Evolutionary conservation across 2,888 invertebrate species (phyloP).

Genomic region (Polyommatus iphigenia): DNA sequence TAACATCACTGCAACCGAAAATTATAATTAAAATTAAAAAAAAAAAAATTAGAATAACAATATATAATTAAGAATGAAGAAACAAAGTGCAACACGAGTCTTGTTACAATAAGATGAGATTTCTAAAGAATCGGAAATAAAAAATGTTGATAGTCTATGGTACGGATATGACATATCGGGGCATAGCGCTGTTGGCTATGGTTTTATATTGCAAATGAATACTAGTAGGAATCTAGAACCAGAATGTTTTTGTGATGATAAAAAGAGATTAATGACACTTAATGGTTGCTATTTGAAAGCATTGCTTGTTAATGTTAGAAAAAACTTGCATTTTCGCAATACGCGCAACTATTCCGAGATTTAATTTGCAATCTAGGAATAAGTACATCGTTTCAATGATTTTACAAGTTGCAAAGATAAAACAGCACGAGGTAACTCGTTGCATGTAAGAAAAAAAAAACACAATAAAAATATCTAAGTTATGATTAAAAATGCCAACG

Average conservation of each 20-base stretch:
- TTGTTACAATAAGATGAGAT: neutral
- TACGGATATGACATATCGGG: neutral
- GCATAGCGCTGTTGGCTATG: conserved; percentile 16
- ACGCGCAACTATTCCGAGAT: neutral
- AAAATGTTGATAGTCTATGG: neutral
- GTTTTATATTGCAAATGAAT: conserved; percentile 29
- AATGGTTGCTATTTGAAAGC: conserved; percentile 23
- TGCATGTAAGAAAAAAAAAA: neutral
- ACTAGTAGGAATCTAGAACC: conserved; percentile 22
- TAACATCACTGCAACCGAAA: neutral
- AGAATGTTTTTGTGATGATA: conserved; percentile 14
- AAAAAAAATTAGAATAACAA: neutral
- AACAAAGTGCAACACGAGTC: neutral
- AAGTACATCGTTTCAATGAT: neutral
- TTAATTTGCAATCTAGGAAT: neutral
- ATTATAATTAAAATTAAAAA: neutral
- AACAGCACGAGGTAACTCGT: neutral
- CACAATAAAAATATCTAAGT: neutral
- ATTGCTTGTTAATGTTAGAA: conserved; percentile 16
- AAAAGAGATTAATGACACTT: conserved; percentile 27
- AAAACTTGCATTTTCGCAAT: conserved; percentile 2
- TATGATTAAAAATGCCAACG: neutral
- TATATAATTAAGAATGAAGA: neutral
- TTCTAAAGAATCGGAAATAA: conserved; percentile 10
- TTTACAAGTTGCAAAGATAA: neutral